phyloP scores from a whole-genome alignment of 2,888 invertebrate genomes.

The Plagodis dolabraria region DNA sequence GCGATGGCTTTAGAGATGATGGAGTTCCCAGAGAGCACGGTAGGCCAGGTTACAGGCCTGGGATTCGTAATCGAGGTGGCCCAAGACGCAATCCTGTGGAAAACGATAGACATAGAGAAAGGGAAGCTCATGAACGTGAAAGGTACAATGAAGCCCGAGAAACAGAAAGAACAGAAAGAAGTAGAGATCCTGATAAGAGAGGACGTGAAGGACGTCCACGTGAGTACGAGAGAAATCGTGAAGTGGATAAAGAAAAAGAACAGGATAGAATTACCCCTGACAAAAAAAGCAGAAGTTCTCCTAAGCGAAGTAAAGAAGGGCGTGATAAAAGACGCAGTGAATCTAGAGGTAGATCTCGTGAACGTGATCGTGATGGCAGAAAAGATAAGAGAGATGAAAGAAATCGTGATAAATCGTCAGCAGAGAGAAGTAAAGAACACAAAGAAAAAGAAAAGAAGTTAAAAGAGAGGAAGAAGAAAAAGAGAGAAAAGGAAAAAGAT shows the following conservation, averaged over 20 bases:
- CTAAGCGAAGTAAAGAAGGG: slow-evolving; percentile 68
- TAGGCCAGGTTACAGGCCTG: slow-evolving; percentile 63
- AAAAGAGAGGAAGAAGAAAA: slow-evolving; percentile 80
- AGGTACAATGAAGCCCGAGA: slow-evolving; percentile 72
- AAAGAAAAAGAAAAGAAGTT: slow-evolving; percentile 85
- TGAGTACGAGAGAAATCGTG: slow-evolving; percentile 65
- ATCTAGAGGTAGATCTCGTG: slow-evolving; percentile 75
- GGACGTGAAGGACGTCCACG: slow-evolving; percentile 45
- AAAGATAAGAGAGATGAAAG: slow-evolving; percentile 83
- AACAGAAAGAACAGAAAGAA: slow-evolving; percentile 67
- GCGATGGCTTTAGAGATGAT: slow-evolving; percentile 72
- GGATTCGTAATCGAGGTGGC: slow-evolving; percentile 59
- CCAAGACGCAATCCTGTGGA: slow-evolving; percentile 70
- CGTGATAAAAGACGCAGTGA: slow-evolving; percentile 77
- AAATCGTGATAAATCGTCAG: slow-evolving; percentile 68
- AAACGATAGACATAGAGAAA: slow-evolving; percentile 72
- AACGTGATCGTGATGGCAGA: slow-evolving; percentile 81
- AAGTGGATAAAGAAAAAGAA: slow-evolving; percentile 75
- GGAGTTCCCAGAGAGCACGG: slow-evolving; percentile 59
- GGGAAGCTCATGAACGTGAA: slow-evolving; percentile 71
- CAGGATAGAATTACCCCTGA: slow-evolving; percentile 74
- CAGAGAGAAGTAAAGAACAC: slow-evolving; percentile 79
- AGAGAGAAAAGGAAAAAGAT: slow-evolving; percentile 81
- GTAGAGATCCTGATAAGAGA: slow-evolving; percentile 54
- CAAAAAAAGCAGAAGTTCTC: slow-evolving; percentile 66